Percentiles rank a stretch among this genome's conserved stretches.
These are phyloP conservation scores for Proteles cristata DNA, from an alignment of 2,113 vertebrate genomes.

Conservation along the genomic window DNA sequence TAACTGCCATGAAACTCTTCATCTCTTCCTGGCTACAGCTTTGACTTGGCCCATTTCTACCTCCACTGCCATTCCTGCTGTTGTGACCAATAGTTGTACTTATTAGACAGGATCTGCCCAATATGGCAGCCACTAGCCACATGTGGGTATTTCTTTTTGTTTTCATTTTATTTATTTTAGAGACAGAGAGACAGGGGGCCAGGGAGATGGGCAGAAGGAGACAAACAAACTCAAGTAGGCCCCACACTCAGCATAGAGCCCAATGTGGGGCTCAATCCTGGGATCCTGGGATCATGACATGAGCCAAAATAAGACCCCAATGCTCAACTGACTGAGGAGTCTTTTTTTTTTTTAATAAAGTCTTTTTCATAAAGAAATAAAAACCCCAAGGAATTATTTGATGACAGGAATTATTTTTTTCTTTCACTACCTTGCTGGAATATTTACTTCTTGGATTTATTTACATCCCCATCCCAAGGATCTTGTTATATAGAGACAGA, in stretches of 20 bases:
- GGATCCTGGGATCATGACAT: too few species aligned
- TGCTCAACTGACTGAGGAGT: too few species aligned
- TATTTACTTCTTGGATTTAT: neutral
- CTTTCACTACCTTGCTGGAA: neutral
- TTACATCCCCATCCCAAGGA: neutral
- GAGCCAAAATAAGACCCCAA: too few species aligned
- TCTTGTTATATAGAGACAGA: neutral
- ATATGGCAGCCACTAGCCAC: neutral
- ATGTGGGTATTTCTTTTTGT: neutral
- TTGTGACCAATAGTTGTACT: neutral
- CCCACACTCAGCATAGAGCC: too few species aligned
- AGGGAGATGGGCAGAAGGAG: too few species aligned
- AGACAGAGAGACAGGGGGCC: too few species aligned
- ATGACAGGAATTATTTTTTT: neutral
- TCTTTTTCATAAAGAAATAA: neutral
- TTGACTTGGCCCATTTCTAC: neutral
- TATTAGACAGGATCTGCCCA: neutral
- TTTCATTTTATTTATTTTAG: too few species aligned
- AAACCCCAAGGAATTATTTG: neutral
- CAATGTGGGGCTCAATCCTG: too few species aligned
- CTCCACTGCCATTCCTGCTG: neutral
- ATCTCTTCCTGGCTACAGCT: neutral
- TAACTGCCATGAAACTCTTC: neutral
- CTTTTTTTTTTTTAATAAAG: too few species aligned
- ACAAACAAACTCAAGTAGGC: too few species aligned